Percentiles rank a stretch among this genome's conserved stretches.
phyloP scores from a whole-genome alignment of 2,888 invertebrate genomes.

The Asteroscopus sphinx region DNA sequence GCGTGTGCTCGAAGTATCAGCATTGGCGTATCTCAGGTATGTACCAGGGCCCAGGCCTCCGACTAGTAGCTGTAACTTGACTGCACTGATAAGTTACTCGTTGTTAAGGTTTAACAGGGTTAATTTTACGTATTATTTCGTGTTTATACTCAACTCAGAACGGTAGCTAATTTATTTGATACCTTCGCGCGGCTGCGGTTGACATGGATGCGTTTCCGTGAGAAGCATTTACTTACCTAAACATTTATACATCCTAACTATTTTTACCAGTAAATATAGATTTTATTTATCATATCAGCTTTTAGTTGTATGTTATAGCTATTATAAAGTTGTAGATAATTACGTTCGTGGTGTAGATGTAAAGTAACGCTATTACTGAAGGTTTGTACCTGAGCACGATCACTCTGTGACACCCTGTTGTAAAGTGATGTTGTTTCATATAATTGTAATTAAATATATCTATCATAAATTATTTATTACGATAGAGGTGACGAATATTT shows the following conservation, averaged over 20 bases:
- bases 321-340: conserved; percentile 76
- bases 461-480: conserved; percentile 60
- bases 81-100: conserved; percentile 59
- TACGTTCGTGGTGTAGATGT: conserved; percentile 66
- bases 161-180: conserved; percentile 73
- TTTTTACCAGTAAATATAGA: conserved; percentile 82
- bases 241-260: conserved; percentile 74
- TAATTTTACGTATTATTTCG: conserved; percentile 73
- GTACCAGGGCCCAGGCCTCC: conserved; percentile 67
- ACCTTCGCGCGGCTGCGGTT: conserved; percentile 59
- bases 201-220: conserved; percentile 50
- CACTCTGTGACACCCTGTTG: conserved; percentile 53
- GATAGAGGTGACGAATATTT: conserved; percentile 28
- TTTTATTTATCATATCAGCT: conserved; percentile 86
- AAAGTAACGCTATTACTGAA: conserved; percentile 65
- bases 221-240: conserved; percentile 78
- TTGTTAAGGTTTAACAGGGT: conserved; percentile 79
- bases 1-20: conserved; percentile 78
- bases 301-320: conserved; percentile 79
- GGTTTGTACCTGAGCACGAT: conserved; percentile 77
- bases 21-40: conserved; percentile 79
- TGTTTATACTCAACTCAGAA: conserved; percentile 62
- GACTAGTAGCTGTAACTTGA: conserved; percentile 50
- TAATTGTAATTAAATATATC: conserved; percentile 56
- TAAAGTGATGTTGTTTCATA: conserved; percentile 57